Evolutionary conservation across 2,113 vertebrate species (phyloP), one percentile per base, ranked within the genome.

Genomic region (Alethe diademata): DNA sequence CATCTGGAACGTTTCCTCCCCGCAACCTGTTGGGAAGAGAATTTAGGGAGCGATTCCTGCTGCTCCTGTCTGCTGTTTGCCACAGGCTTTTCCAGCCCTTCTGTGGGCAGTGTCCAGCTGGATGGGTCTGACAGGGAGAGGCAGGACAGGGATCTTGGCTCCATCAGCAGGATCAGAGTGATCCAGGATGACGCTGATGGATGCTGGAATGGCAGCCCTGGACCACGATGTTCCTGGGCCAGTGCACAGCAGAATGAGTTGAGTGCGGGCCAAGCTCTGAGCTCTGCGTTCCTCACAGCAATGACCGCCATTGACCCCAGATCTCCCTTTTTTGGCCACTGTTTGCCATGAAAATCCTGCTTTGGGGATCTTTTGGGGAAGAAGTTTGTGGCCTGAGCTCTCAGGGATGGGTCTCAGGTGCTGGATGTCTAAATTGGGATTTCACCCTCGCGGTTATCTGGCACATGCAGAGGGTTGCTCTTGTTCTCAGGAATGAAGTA

Each of bases 341-440:
- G 0, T 40, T 53, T 71, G 51, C 76, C 51, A 4, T 0, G 1
- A 2, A 23, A 33, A 31, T 56, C 20, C 42, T 19, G 12, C 9
- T 57, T n/a, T 51, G 28, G 36, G 79, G 26, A 5, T 33, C 19
- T 65, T 38, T 3, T 22, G 69, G 45, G 6, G 7, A 14, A 51
- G 43, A 3, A 66, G 12, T 10, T n/a, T 0, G 1, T 12, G 51
- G 12, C 23, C 60, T 0, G 1, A 33, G 60, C 28, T 33, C 57
- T 61, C 45, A 0, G 50, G 4, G 12, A 2, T 9, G 2, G 5
- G 8, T 60, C 43, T 78, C 1, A 45, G 0, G 2, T 14, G 1
- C 71, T 43, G 1, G 28, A 0, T 8, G 28, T 43, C 28, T 22
- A 47, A 90, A 61, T 17, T 48, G 48, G 48, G 70, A 82, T 90